Conservation (phyloP, 37 sponge, comb jelly and placozoan genomes). For the Aplysina aerophoba region DNA sequence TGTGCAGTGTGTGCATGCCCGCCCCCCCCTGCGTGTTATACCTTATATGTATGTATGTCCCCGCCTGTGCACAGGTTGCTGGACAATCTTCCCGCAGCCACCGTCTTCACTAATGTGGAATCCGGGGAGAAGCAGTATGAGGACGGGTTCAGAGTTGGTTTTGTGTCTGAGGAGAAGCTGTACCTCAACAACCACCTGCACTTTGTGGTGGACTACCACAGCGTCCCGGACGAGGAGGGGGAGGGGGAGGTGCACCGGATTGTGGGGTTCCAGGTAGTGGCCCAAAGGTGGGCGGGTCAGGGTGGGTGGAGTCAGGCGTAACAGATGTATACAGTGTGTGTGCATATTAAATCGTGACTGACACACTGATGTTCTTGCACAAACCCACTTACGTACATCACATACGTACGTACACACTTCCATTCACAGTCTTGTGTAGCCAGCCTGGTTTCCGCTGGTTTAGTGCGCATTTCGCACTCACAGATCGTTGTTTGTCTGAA, state of each 20-base stretch:
- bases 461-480: too few species aligned
- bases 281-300: background rate
- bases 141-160: conserved; percentile 87
- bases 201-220: conserved; percentile 84
- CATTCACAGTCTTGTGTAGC: too few species aligned
- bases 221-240: conserved; percentile 25
- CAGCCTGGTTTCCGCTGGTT: too few species aligned
- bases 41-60: background rate
- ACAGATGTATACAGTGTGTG: too few species aligned
- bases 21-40: background rate
- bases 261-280: conserved; percentile 5
- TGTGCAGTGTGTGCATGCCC: background rate
- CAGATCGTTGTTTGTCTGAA: too few species aligned
- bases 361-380: too few species aligned
- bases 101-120: conserved; percentile 77
- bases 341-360: too few species aligned
- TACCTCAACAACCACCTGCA: conserved; percentile 86
- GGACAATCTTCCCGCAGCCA: conserved; percentile 94
- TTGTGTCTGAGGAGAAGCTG: conserved; percentile 38
- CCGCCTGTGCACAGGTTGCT: conserved; percentile 60
- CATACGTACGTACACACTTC: too few species aligned
- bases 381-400: too few species aligned
- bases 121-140: conserved; percentile 79
- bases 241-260: conserved; percentile 7
- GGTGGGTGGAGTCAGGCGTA: background rate